Evolutionary conservation across 2,113 vertebrate species (phyloP), one percentile per base, ranked within the genome.

Genomic region (Peromyscus leucopus): DNA sequence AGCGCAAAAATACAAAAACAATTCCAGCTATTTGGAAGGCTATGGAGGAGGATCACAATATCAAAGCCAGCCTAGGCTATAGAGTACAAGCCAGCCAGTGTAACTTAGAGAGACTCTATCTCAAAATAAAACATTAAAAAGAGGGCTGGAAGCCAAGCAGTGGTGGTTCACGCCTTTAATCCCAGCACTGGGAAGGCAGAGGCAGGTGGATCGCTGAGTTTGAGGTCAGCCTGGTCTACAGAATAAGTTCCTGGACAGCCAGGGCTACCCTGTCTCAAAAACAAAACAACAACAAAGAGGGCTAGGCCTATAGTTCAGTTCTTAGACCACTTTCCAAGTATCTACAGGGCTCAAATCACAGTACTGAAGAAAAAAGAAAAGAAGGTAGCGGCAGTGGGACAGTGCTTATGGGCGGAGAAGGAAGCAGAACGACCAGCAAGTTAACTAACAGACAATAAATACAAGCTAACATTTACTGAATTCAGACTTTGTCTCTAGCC

Each of bases 381-480:
- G 42, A 57, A 75, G 74, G 33, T 57, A 33, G 24, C 42, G 19
- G 28, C 71, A 74, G 22, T 48, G 17, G 69, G 63, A 3, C 42
- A 92, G 80, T n/a, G 80, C 63, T 83, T 91, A 63, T 26, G 15
- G 2, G 17, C 59, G 9, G 36, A 93, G 51, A 87, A 74, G 17
- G 59, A 86, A 95, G 19, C 16, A 96, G 59, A 94, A n/a, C 5
- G 42, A 93, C 83, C 55, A 31, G 55, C 63, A 76, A n/a, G 17
- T 28, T 5, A 89, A 89, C 82, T 61, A 57, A 86, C 12, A 55
- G 55, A 87, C 93, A 95, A 91, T 4, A 95, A 95, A 91, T 4
- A 95, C 65, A 26, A 92, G 24, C 48, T 72, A 94, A 88, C 19
- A 71, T 82, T 89, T 93, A 80, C 42, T 51, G 48, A 67, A 65